These are phyloP conservation scores for Pteropus alecto DNA, from an alignment of 2,113 vertebrate species.

Conservation along the genomic window DNA sequence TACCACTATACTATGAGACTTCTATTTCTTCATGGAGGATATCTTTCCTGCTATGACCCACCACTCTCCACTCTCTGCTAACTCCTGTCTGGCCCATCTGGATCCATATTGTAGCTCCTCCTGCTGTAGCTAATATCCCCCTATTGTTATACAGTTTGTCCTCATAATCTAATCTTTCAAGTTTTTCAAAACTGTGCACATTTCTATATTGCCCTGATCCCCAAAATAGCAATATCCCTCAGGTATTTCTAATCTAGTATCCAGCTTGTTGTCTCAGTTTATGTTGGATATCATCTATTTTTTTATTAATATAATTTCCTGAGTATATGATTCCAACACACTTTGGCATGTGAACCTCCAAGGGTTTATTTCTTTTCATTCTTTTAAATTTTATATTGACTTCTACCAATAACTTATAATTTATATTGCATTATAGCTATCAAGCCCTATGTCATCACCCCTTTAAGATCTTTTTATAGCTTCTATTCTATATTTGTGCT, in stretches of 20 bases:
- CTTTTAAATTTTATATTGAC: not conserved
- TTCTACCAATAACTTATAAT: not conserved
- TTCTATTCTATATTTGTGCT: not conserved
- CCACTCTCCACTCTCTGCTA: not conserved
- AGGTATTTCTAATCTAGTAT: not conserved
- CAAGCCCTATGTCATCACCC: not conserved
- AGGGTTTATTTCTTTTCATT: not conserved
- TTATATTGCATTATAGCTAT: not conserved
- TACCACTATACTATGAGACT: not conserved
- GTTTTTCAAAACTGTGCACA: not conserved
- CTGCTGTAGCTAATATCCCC: not conserved
- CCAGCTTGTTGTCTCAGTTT: not conserved
- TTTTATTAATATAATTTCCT: not conserved
- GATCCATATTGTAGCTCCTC: not conserved
- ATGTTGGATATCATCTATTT: not conserved
- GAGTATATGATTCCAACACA: not conserved
- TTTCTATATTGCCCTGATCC: not conserved
- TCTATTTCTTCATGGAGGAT: accelerated
- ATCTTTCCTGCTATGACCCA: not conserved
- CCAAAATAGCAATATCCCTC: not conserved
- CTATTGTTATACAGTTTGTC: not conserved
- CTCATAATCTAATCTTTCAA: not conserved
- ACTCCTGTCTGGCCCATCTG: accelerated
- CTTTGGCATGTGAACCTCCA: not conserved
- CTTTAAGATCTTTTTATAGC: not conserved